A percentile compares a stretch with the other conserved stretches of the same genome.
Conservation (phyloP, 2,888 invertebrate genomes). For the Drosophila melanosoma region DNA sequence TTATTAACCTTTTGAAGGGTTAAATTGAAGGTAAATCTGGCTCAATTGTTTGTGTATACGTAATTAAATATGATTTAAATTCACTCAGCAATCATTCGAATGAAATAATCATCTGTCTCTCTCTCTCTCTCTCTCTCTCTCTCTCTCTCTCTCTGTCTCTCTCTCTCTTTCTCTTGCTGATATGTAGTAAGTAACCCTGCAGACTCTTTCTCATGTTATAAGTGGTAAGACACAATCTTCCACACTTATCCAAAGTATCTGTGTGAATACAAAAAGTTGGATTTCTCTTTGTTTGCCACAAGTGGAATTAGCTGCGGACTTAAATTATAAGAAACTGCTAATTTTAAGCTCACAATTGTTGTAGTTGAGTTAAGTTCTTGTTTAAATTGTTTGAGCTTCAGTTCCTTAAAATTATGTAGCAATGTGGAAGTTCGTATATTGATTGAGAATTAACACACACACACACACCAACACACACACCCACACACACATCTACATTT, state of each 20-base stretch:
- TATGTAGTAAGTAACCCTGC: not conserved
- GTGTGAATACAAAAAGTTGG: not conserved
- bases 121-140: not conserved
- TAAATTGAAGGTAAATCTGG: not conserved
- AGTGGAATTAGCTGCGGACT: not conserved
- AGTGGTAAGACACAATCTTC: not conserved
- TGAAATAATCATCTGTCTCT: not conserved
- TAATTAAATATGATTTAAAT: not conserved
- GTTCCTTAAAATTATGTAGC: not conserved
- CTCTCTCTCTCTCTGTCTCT: not conserved
- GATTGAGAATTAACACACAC: not conserved
- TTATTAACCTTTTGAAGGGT: not conserved
- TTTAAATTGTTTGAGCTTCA: not conserved
- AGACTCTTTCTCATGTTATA: not conserved
- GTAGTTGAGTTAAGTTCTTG: not conserved
- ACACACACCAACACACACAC: not conserved
- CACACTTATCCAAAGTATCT: not conserved
- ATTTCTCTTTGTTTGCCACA: conserved; percentile 1
- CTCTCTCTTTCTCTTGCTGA: not conserved
- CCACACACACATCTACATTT: too few species aligned
- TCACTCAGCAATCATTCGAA: not conserved
- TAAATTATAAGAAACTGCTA: not conserved
- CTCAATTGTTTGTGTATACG: not conserved
- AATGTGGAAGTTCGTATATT: not conserved
- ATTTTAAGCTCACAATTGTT: not conserved